A percentile compares a stretch with the other conserved stretches of the same genome.
phyloP scores from a whole-genome alignment of 2,888 invertebrate genomes.

The Ectemnius lituratus region DNA sequence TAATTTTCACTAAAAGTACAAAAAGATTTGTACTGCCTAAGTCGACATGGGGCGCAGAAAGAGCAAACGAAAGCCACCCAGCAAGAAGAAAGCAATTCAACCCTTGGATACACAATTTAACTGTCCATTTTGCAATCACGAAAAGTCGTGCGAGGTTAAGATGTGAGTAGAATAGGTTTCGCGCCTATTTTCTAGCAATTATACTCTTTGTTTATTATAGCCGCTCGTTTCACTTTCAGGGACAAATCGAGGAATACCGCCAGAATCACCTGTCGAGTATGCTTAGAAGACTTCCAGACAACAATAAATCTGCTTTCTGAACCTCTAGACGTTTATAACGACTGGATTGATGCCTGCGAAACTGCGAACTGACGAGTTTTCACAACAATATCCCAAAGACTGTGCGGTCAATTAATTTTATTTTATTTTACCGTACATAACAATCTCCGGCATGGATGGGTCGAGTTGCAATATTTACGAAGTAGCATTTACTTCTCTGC shows the following conservation, averaged over 20 bases:
- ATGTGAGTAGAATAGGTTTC: conserved; percentile 84
- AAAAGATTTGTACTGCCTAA: conserved; percentile 9
- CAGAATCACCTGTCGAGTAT: conserved; percentile 95
- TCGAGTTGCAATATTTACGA: not conserved
- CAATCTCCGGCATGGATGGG: conserved; percentile 10
- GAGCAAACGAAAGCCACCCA: conserved; percentile 98
- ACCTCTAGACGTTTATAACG: conserved; percentile 98
- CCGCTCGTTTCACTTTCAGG: conserved; percentile 81
- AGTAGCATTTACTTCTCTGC: not conserved
- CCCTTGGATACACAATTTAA: conserved; percentile 97
- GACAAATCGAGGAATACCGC: conserved; percentile 97
- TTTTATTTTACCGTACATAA: conserved; percentile 8
- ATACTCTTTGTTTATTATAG: not conserved
- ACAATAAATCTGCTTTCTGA: conserved; percentile 97
- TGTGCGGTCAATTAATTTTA: conserved; percentile 5
- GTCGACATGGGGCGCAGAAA: conserved; percentile 94
- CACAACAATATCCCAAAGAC: not conserved
- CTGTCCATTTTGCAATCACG: conserved; percentile 99
- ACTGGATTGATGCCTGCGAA: conserved; percentile 99
- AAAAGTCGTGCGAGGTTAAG: conserved; percentile 99
- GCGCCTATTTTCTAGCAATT: not conserved
- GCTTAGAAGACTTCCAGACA: conserved; percentile 97
- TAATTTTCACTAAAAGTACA: conserved; percentile 21
- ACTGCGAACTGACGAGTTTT: conserved; percentile 85
- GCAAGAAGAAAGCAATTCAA: conserved; percentile 94